Conservation (phyloP, 2,797 vertebrate genomes). For the Falco berigora region DNA sequence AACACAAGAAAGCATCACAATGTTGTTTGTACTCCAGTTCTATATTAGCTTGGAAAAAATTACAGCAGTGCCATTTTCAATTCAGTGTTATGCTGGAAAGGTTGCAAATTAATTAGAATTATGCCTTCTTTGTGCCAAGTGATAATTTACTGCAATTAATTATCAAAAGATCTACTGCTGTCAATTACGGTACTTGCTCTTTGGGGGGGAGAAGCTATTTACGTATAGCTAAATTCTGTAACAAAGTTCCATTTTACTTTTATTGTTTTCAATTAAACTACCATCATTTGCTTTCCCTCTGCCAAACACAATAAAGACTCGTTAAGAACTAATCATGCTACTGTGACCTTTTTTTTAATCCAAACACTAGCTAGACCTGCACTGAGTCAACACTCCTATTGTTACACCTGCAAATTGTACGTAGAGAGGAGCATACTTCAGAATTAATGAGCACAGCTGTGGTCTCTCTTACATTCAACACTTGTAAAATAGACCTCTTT, state of each 20-base stretch:
- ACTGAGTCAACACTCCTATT: constrained; percentile 71
- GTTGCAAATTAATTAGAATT: constrained; percentile 82
- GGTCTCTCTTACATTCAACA: constrained; percentile 71
- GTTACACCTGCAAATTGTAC: constrained; percentile 78
- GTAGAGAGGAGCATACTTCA: constrained; percentile 69
- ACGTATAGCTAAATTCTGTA: constrained; percentile 63
- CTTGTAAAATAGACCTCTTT: constrained; percentile 81
- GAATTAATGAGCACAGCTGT: constrained; percentile 82
- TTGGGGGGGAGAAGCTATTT: constrained; percentile 67
- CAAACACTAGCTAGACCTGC: constrained; percentile 68
- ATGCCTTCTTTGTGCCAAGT: constrained; percentile 80
- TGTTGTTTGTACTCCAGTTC: constrained; percentile 35
- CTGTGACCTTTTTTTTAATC: constrained; percentile 73
- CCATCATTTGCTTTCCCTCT: constrained; percentile 75
- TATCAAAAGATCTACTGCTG: constrained; percentile 80
- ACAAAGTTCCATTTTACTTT: constrained; percentile 73
- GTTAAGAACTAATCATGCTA: constrained; percentile 71
- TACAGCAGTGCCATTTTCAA: constrained; percentile 69
- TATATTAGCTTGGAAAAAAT: constrained; percentile 56
- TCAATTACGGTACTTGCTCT: constrained; percentile 74
- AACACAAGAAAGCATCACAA: constrained; percentile 34
- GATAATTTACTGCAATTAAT: constrained; percentile 83
- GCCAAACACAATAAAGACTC: constrained; percentile 73
- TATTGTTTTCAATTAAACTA: constrained; percentile 75
- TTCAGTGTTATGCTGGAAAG: constrained; percentile 74